phyloP scores from a whole-genome alignment of 2,797 vertebrate species.

The Ammospiza maritima region DNA sequence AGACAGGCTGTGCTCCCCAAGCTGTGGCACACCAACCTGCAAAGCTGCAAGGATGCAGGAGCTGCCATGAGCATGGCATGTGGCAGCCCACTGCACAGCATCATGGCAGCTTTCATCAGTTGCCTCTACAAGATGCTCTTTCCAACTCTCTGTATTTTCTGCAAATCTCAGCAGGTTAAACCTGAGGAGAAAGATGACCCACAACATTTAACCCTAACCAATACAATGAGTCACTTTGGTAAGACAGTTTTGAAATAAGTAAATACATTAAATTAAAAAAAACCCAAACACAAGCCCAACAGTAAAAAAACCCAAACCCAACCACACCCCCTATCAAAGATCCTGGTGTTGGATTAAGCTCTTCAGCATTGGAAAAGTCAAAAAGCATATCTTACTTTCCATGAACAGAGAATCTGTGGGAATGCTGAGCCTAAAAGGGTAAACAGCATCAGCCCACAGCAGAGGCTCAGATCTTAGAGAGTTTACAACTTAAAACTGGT shows the following conservation, averaged over 20 bases:
- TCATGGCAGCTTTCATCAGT: slow-evolving; percentile 75
- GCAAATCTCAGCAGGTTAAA: slow-evolving; percentile 85
- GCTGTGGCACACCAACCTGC: slow-evolving; percentile 70
- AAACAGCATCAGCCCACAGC: not conserved
- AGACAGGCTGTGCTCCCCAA: not conserved
- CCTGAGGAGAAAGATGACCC: slow-evolving; percentile 57
- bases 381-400: not conserved
- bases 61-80: slow-evolving; percentile 73
- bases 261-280: not conserved
- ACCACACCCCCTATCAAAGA: rapidly evolving
- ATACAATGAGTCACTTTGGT: not conserved
- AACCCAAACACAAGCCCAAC: not conserved
- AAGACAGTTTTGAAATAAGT: not conserved
- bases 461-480: not conserved
- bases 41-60: slow-evolving; percentile 80
- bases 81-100: slow-evolving; percentile 81
- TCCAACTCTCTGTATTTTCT: slow-evolving; percentile 75
- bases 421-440: not conserved
- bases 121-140: slow-evolving; percentile 73
- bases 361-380: not conserved
- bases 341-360: not conserved
- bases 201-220: not conserved
- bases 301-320: not conserved
- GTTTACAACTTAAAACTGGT: not conserved
- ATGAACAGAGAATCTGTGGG: not conserved